These are phyloP conservation scores for Cricetomys ansorgei DNA, from an alignment of 2,113 vertebrate species.

Conservation along the genomic window DNA sequence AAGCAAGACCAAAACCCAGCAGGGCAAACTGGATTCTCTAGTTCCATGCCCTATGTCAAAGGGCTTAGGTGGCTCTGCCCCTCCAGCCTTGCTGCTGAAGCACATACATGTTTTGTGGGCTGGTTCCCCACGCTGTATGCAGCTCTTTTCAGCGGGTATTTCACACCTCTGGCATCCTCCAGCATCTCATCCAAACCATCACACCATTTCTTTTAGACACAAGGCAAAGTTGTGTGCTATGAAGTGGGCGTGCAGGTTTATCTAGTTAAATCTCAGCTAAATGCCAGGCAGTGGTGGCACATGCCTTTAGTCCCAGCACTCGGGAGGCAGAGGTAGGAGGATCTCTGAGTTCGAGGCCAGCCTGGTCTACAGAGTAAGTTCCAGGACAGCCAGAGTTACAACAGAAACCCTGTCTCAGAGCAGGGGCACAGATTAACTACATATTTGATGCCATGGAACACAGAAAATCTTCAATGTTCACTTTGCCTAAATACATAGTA, in stretches of 20 bases:
- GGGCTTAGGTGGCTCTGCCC: background rate
- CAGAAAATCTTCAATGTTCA: background rate
- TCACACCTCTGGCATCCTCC: background rate
- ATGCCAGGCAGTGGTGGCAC: no score
- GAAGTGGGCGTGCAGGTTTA: background rate
- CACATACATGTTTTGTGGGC: no score
- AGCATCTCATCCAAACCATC: background rate
- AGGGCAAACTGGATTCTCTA: background rate
- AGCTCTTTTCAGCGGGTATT: background rate
- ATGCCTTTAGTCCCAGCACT: no score
- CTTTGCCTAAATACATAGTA: background rate
- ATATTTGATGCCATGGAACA: background rate
- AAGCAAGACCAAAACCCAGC: background rate
- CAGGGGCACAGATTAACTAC: no score
- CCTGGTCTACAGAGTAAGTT: no score
- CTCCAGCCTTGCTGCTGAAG: background rate
- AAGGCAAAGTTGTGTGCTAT: background rate
- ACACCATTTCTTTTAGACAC: background rate
- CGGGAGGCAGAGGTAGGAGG: no score
- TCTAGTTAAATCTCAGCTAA: background rate
- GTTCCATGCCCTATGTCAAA: background rate
- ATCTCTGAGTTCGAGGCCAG: no score
- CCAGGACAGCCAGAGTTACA: no score
- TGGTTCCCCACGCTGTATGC: background rate
- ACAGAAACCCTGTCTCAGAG: no score